Base-by-base conservation (phyloP, 2,797 vertebrate species). In the Enoplosus armatus region DNA sequence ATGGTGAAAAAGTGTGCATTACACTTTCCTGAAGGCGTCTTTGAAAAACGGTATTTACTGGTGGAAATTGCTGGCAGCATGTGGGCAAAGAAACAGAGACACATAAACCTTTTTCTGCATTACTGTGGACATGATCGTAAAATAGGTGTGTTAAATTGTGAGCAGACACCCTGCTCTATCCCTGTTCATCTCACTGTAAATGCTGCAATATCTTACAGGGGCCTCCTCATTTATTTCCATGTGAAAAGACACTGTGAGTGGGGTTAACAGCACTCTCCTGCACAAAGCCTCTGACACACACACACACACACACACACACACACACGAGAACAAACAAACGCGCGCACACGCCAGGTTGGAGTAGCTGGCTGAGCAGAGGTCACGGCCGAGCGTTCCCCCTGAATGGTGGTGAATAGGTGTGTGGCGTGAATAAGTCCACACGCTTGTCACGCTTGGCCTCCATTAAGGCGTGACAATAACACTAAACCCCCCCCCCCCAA, bases 371-470 rank as follows among this genome's bases (percentile, higher is more conserved):
- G 77, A 59, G 82, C 89, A 88, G 90, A 93, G 96, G 95, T 96
- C 96, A 92, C 78, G 73, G 80, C 90, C 84, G 85, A 95, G 93
- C 94, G 93, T 95, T 95, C 94, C 94, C 93, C 93, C 91, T 96
- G 93, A 95, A 94, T 86, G 89, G 82, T 69, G 84, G 83, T 91
- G 85, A 92, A 96, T 95, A 94, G 95, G 91, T 96, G 94, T 95
- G 96, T 95, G 96, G 94, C 95, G 92, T 94, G 95, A 95, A 95
- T 95, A 95, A 96, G 96, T 95, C 94, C 95, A 91, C 87, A 82
- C 82, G 91, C 88, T 94, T 93, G 95, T 92, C 93, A 92, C 87
- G 88, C 92, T 91, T 91, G 84, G 89, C 85, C 92, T 93, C 92
- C 88, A 90, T 94, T 95, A 95, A 89, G 89, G 85, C 83, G 71